Conservation (phyloP, 2,888 invertebrate species). For the Anodontia alba region DNA sequence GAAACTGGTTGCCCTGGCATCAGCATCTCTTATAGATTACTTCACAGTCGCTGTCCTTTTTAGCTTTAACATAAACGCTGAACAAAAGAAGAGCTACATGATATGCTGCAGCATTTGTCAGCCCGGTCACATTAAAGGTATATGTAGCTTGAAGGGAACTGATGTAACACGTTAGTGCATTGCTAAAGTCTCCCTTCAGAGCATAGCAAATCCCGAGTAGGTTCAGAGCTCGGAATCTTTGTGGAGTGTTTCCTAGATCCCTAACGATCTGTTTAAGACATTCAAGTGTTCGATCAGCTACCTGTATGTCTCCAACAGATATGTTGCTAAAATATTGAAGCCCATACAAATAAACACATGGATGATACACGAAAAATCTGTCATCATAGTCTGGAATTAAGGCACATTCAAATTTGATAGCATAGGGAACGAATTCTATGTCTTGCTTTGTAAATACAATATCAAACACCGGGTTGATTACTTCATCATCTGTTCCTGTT, state of each 20-base stretch:
- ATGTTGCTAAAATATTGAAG: not conserved
- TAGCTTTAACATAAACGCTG: not conserved
- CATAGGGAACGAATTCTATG: slow-evolving; percentile 20
- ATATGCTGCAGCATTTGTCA: slow-evolving; percentile 19
- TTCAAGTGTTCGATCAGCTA: not conserved
- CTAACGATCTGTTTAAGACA: slow-evolving; percentile 7
- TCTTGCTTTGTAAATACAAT: slow-evolving; percentile 22
- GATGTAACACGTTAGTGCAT: slow-evolving; percentile 7
- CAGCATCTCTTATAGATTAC: not conserved
- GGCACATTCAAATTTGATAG: slow-evolving; percentile 33
- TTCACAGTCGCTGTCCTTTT: not conserved
- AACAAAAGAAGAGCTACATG: slow-evolving; percentile 6
- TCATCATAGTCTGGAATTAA: slow-evolving; percentile 1
- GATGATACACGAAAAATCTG: slow-evolving; percentile 14
- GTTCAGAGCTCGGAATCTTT: slow-evolving; percentile 21
- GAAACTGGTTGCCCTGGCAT: too few species aligned
- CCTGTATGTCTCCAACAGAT: not conserved
- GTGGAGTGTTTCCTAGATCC: not conserved
- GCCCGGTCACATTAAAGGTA: not conserved
- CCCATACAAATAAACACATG: slow-evolving; percentile 27
- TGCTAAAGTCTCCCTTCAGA: slow-evolving; percentile 3
- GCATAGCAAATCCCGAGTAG: slow-evolving; percentile 22
- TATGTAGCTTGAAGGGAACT: not conserved
- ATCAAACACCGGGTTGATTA: slow-evolving; percentile 14
- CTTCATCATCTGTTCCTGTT: slow-evolving; percentile 1